Percentiles rank a stretch among this genome's conserved stretches.
phyloP scores from a whole-genome alignment of 2,113 vertebrate species.

The Haemorhous mexicanus region DNA sequence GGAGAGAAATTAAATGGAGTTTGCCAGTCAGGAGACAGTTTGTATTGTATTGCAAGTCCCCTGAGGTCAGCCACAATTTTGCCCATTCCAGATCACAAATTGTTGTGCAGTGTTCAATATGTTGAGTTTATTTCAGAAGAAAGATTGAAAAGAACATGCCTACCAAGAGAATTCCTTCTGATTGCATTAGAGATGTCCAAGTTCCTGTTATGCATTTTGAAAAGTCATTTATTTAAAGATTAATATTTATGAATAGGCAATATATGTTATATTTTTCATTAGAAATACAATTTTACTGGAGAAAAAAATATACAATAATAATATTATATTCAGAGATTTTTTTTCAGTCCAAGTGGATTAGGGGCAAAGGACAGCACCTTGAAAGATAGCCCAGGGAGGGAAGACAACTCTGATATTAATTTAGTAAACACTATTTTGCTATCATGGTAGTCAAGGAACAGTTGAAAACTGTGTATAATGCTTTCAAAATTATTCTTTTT shows the following conservation, averaged over 20 bases:
- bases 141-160: background rate
- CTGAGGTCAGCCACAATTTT: slow-evolving; percentile 8
- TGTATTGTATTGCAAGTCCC: background rate
- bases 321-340: background rate
- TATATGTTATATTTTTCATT: background rate
- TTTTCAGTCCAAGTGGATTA: background rate
- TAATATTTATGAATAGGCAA: background rate
- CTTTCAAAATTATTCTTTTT: background rate
- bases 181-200: background rate
- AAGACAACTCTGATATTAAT: background rate
- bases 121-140: slow-evolving; percentile 12
- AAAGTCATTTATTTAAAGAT: background rate
- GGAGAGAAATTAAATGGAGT: slow-evolving; percentile 51
- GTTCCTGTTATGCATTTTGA: background rate
- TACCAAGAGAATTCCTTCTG: background rate
- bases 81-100: slow-evolving; percentile 1
- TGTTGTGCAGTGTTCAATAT: slow-evolving; percentile 24
- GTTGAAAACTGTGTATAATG: background rate
- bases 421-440: background rate
- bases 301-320: background rate
- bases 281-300: background rate
- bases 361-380: background rate
- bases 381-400: background rate
- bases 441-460: background rate
- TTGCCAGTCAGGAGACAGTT: slow-evolving; percentile 27